Percentiles rank a stretch among this genome's conserved stretches.
Evolutionary conservation across 2,888 invertebrate species (phyloP).

Genomic region (Limnephilus lunatus): DNA sequence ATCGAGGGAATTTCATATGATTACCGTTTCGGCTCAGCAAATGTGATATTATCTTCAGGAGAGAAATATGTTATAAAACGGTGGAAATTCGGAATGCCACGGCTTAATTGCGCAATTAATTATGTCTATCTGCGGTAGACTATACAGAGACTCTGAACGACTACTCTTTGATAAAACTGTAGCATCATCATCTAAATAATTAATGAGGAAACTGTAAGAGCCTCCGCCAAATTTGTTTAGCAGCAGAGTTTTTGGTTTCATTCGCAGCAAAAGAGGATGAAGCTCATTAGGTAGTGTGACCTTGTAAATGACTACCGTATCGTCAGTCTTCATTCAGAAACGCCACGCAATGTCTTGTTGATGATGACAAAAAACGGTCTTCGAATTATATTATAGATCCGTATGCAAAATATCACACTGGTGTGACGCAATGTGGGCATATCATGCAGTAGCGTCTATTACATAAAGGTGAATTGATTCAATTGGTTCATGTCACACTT

Average conservation of each 20-base stretch:
- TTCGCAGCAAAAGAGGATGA: conserved; percentile 35
- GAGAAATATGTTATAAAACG: too few species aligned
- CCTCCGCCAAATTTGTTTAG: background rate
- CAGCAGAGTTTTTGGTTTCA: conserved; percentile 8
- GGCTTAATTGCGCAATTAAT: background rate
- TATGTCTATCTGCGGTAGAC: background rate
- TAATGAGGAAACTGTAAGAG: background rate
- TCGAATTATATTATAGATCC: conserved; percentile 7
- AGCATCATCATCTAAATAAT: background rate
- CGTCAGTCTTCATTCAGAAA: conserved; percentile 45
- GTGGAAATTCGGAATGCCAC: too few species aligned
- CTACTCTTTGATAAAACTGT: background rate
- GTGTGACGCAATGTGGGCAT: background rate
- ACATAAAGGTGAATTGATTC: background rate
- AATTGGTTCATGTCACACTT: background rate
- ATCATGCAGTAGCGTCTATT: background rate
- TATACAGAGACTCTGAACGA: background rate
- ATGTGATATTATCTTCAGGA: too few species aligned
- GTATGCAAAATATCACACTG: background rate
- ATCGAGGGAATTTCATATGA: too few species aligned
- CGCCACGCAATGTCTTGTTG: conserved; percentile 24
- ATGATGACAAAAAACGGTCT: conserved; percentile 24
- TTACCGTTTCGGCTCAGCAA: too few species aligned
- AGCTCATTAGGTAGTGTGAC: conserved; percentile 24
- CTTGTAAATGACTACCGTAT: conserved; percentile 24